Conservation (phyloP, 2,888 invertebrate genomes). For the Ceriagrion tenellum region DNA sequence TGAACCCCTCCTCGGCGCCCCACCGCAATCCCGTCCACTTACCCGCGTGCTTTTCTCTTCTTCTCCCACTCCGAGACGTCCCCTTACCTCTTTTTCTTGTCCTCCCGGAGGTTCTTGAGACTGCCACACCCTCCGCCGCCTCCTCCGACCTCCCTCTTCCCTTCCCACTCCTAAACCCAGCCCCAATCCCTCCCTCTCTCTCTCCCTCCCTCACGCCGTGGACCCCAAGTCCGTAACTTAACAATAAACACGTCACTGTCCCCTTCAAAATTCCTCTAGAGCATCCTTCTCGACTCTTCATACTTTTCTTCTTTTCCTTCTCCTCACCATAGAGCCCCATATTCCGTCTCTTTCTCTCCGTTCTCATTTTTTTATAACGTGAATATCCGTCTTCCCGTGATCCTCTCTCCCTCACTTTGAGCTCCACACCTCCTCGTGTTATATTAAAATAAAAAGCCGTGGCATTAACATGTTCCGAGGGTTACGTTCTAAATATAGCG, state of each 20-base stretch:
- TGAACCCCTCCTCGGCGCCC: neutral
- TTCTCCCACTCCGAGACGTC: slow-evolving; percentile 31
- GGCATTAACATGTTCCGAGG: slow-evolving; percentile 21
- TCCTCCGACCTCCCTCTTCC: neutral
- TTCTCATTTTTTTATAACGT: no score
- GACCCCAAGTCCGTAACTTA: slow-evolving; percentile 14
- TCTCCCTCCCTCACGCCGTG: neutral
- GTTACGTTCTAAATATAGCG: neutral
- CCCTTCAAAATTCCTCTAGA: neutral
- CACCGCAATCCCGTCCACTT: slow-evolving; percentile 15
- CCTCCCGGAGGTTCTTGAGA: neutral
- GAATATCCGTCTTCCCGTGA: neutral
- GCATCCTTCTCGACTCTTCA: neutral
- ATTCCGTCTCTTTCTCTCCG: neutral
- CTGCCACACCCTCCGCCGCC: neutral
- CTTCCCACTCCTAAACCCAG: neutral
- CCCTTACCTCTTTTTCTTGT: slow-evolving; percentile 56
- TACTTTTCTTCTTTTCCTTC: no score
- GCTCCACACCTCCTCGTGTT: neutral
- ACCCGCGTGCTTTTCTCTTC: neutral
- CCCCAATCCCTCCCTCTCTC: neutral
- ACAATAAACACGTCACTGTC: slow-evolving; percentile 20
- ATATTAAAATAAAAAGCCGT: neutral
- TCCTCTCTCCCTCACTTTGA: neutral
- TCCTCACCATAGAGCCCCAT: neutral